Conservation (phyloP, 1,140 invertebrate species). For the Tigriopus japonicus region DNA sequence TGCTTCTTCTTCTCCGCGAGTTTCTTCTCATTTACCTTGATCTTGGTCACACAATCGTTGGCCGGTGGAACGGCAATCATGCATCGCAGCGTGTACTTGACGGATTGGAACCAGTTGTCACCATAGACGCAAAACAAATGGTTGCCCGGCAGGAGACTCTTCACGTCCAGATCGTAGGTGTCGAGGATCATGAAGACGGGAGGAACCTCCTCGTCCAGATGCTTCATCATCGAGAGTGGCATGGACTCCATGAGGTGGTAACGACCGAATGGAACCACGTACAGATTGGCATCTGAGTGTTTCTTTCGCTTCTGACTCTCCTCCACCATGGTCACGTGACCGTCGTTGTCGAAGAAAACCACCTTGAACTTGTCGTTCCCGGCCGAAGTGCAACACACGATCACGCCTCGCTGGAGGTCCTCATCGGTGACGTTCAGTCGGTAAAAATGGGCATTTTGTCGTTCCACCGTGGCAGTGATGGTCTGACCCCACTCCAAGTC, state of each 20-base stretch:
- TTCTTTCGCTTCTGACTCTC: conserved; percentile 2
- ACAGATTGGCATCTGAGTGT: conserved; percentile 3
- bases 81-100: conserved; percentile 5
- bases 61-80: neutral
- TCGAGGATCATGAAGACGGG: conserved; percentile 12
- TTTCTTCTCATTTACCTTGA: neutral
- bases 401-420: conserved; percentile 5
- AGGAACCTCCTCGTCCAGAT: conserved; percentile 11
- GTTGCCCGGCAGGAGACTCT: conserved; percentile 10
- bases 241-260: conserved; percentile 6
- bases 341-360: conserved; percentile 14
- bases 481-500: conserved; percentile 2
- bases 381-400: conserved; percentile 1
- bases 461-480: conserved; percentile 1
- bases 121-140: conserved; percentile 13
- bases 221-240: conserved; percentile 13
- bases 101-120: conserved; percentile 12
- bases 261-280: conserved; percentile 7
- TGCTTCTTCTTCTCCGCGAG: conserved; percentile 12
- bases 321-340: conserved; percentile 13
- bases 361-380: conserved; percentile 14
- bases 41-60: neutral
- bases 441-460: conserved; percentile 11
- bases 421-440: conserved; percentile 1
- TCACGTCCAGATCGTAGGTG: conserved; percentile 7